These are phyloP conservation scores for Heliothis virescens DNA, from an alignment of 1,140 invertebrate species.

Conservation along the genomic window DNA sequence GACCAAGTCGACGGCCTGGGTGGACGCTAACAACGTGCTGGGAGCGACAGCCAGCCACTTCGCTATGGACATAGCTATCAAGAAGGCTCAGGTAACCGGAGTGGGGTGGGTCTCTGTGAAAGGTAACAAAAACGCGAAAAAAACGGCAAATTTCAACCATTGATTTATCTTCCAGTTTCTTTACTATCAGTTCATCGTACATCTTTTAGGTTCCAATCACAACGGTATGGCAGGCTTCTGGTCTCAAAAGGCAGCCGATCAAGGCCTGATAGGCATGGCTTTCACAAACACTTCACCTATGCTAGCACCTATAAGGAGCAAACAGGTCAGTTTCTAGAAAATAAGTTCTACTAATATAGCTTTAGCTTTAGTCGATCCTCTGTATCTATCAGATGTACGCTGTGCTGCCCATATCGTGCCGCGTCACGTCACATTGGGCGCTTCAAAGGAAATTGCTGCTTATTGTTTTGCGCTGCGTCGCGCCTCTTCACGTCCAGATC, in stretches of 20 bases:
- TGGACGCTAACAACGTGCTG: constrained; percentile 94
- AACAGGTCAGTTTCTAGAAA: constrained; percentile 84
- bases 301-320: constrained; percentile 94
- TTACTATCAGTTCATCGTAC: neutral
- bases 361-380: too few relatives aligned
- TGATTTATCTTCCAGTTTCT: too few relatives aligned
- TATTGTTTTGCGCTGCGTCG: too few relatives aligned
- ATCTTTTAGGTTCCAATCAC: constrained; percentile 91
- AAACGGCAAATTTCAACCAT: neutral
- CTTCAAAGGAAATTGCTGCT: too few relatives aligned
- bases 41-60: constrained; percentile 96
- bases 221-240: constrained; percentile 97
- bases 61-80: constrained; percentile 95
- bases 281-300: constrained; percentile 98
- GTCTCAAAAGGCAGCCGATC: constrained; percentile 90
- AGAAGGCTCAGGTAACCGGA: constrained; percentile 93
- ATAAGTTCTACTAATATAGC: too few relatives aligned
- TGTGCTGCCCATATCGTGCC: too few relatives aligned
- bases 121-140: constrained; percentile 74
- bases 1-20: constrained; percentile 92
- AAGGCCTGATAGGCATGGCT: constrained; percentile 94
- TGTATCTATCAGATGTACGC: too few relatives aligned
- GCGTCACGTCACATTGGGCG: too few relatives aligned
- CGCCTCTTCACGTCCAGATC: too few relatives aligned
- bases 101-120: constrained; percentile 95